Conservation (phyloP, 2,113 vertebrate genomes). For the Larimichthys crocea region DNA sequence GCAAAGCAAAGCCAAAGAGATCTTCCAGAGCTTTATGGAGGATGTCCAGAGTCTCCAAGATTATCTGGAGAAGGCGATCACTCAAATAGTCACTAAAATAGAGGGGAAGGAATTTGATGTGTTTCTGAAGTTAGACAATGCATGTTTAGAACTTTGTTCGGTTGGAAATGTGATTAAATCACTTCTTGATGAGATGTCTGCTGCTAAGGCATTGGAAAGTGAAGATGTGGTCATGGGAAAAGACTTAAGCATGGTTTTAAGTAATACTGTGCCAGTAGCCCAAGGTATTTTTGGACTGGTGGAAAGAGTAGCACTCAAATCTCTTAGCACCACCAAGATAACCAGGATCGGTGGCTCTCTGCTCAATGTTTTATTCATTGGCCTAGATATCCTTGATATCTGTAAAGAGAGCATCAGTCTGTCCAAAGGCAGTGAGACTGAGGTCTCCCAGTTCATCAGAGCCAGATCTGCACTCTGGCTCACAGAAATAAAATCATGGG, state of each 20-base stretch:
- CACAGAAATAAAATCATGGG: constrained; percentile 57
- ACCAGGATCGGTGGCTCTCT: constrained; percentile 19
- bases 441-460: constrained; percentile 54
- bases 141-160: too few species aligned
- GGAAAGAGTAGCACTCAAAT: constrained; percentile 36
- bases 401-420: constrained; percentile 63
- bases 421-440: constrained; percentile 46
- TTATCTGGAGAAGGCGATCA: constrained; percentile 36
- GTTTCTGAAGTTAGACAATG: too few species aligned
- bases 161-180: constrained; percentile 31
- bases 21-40: constrained; percentile 61
- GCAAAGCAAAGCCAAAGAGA: constrained; percentile 42
- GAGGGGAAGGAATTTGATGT: neutral
- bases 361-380: constrained; percentile 56
- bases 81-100: too few species aligned
- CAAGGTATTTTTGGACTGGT: constrained; percentile 41
- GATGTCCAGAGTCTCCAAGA: constrained; percentile 50
- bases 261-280: too few species aligned
- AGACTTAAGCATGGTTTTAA: too few species aligned
- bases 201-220: neutral
- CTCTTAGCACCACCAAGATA: constrained; percentile 24
- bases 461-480: constrained; percentile 59
- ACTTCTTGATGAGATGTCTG: constrained; percentile 11
- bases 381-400: constrained; percentile 70
- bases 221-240: neutral